These are phyloP conservation scores for Antigone vipio DNA, from an alignment of 2,113 vertebrate species.

Conservation along the genomic window DNA sequence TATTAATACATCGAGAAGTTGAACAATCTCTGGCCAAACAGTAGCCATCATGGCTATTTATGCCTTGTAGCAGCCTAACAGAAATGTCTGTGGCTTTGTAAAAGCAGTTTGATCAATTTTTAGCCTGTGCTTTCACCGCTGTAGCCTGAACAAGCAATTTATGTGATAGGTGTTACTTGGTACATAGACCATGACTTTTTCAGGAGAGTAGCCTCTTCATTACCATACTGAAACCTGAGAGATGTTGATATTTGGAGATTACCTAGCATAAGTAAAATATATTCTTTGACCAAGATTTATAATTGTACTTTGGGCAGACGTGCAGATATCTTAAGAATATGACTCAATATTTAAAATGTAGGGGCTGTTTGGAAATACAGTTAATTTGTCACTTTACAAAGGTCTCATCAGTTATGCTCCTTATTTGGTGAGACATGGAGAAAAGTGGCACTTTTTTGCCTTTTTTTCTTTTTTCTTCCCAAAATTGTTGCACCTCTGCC, in stretches of 20 bases:
- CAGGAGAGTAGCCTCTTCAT: background rate
- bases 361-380: background rate
- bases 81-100: background rate
- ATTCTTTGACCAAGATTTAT: background rate
- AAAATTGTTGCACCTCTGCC: background rate
- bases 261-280: background rate
- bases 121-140: background rate
- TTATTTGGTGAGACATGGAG: background rate
- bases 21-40: background rate
- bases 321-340: background rate
- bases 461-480: background rate
- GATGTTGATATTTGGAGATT: background rate
- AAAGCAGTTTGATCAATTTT: background rate
- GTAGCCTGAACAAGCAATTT: background rate
- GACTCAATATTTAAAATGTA: background rate
- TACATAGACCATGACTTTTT: background rate
- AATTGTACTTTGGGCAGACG: background rate
- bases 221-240: background rate
- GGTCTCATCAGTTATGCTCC: background rate
- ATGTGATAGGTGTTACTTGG: background rate
- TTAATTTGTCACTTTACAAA: background rate
- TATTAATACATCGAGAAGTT: background rate
- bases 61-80: background rate
- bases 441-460: background rate
- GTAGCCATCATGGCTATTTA: background rate